phyloP scores from a whole-genome alignment of 2,888 invertebrate species.

The Tenodera sinensis region DNA sequence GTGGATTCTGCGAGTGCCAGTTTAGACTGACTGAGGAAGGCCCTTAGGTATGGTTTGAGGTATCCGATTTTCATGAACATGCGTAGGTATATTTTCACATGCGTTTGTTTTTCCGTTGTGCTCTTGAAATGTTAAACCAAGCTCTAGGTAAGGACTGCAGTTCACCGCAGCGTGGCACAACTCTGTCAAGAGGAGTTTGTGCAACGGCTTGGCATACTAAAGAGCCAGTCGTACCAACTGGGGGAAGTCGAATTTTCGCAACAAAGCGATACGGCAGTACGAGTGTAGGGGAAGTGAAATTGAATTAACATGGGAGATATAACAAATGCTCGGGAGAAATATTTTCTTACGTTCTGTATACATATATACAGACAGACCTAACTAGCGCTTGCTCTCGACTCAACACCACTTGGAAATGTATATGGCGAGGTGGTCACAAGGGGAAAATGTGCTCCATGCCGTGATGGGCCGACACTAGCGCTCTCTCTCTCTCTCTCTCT shows the following conservation, averaged over 20 bases:
- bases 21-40: too few species aligned
- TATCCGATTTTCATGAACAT: too few species aligned
- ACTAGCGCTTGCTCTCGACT: not conserved
- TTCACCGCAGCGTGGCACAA: not conserved
- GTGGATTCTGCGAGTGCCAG: too few species aligned
- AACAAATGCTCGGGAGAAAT: not conserved
- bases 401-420: not conserved
- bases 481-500: not conserved
- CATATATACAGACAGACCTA: not conserved
- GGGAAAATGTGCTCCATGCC: not conserved
- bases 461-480: not conserved
- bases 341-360: not conserved
- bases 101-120: too few species aligned
- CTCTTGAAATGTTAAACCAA: too few species aligned
- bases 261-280: not conserved
- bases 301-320: not conserved
- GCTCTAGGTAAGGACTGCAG: not conserved
- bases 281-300: not conserved
- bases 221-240: not conserved
- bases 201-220: not conserved
- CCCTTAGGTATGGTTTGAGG: too few species aligned
- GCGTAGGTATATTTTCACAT: too few species aligned
- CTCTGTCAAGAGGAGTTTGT: not conserved
- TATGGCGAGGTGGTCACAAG: not conserved
- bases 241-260: not conserved